phyloP scores from a whole-genome alignment of 2,797 vertebrate genomes.

The Liparis tanakae region DNA sequence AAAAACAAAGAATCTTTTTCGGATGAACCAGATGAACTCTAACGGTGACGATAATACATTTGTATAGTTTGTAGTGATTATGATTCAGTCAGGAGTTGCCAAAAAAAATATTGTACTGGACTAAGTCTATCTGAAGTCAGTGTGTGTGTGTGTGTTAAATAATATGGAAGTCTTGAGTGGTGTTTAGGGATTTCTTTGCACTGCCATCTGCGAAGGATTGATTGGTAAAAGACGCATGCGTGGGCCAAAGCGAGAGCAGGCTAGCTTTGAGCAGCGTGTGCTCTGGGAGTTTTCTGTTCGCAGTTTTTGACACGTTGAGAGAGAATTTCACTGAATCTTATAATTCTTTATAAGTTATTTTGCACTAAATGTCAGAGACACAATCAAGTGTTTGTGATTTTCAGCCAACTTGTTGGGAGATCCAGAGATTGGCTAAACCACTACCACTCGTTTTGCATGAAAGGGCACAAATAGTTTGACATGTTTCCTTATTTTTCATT shows the following conservation, averaged over 20 bases:
- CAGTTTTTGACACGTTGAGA: constrained; percentile 54
- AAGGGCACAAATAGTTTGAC: constrained; percentile 66
- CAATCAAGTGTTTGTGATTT: constrained; percentile 78
- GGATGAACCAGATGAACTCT: constrained; percentile 54
- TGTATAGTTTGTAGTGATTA: constrained; percentile 62
- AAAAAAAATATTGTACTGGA: constrained; percentile 68
- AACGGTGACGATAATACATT: constrained; percentile 34
- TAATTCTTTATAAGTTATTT: constrained; percentile 66
- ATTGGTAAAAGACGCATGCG: constrained; percentile 1
- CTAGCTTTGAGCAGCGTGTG: constrained; percentile 24
- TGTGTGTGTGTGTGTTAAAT: constrained; percentile 60
- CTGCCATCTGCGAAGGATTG: constrained; percentile 18
- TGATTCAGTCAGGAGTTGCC: constrained; percentile 78
- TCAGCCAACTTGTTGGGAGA: constrained; percentile 59
- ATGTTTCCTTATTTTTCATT: constrained; percentile 22
- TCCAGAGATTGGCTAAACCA: constrained; percentile 68
- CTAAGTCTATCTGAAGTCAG: constrained; percentile 40
- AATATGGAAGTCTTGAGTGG: constrained; percentile 41
- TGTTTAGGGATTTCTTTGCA: constrained; percentile 42
- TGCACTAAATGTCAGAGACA: constrained; percentile 83
- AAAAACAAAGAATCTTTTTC: constrained; percentile 32
- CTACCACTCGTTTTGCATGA: constrained; percentile 72
- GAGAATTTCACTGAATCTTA: constrained; percentile 60
- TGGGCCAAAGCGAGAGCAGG: constrained; percentile 16
- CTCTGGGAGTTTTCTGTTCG: constrained; percentile 53